Evolutionary conservation across 2,797 vertebrate species (phyloP).

Genomic region (Silurus aristotelis): DNA sequence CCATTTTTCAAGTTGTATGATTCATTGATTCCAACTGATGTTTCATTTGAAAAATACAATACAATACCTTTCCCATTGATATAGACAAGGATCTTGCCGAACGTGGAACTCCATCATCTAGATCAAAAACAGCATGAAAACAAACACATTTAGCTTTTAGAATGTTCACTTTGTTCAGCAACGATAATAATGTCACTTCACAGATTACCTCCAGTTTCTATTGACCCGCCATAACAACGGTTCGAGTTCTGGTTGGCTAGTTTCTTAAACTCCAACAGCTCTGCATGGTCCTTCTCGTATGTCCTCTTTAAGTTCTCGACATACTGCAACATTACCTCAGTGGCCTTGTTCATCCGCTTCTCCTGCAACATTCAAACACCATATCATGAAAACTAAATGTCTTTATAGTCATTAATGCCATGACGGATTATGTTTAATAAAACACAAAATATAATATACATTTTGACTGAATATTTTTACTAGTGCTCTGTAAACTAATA

Average conservation of each 20-base stretch:
- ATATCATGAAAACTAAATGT: neutral
- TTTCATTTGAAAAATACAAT: neutral
- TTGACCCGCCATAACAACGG: constrained; percentile 85
- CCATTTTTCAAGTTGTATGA: neutral
- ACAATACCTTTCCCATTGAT: constrained; percentile 90
- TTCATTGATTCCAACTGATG: neutral
- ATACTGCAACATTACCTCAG: constrained; percentile 99
- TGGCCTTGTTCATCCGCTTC: constrained; percentile 97
- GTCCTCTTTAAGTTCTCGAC: constrained; percentile 98
- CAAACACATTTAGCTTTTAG: neutral
- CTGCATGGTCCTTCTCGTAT: constrained; percentile 96
- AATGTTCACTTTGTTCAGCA: neutral
- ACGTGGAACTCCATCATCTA: constrained; percentile 93
- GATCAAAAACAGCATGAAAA: constrained; percentile 48
- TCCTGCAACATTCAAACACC: constrained; percentile 74
- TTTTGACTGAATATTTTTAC: neutral
- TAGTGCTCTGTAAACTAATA: neutral
- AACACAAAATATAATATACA: neutral
- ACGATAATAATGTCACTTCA: neutral
- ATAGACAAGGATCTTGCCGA: constrained; percentile 92
- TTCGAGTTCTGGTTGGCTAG: constrained; percentile 97
- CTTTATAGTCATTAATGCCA: neutral
- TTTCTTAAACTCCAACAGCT: constrained; percentile 96
- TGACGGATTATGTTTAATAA: neutral
- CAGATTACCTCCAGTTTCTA: constrained; percentile 78